Conservation (phyloP, 2,797 vertebrate genomes). For the Lacerta agilis region DNA sequence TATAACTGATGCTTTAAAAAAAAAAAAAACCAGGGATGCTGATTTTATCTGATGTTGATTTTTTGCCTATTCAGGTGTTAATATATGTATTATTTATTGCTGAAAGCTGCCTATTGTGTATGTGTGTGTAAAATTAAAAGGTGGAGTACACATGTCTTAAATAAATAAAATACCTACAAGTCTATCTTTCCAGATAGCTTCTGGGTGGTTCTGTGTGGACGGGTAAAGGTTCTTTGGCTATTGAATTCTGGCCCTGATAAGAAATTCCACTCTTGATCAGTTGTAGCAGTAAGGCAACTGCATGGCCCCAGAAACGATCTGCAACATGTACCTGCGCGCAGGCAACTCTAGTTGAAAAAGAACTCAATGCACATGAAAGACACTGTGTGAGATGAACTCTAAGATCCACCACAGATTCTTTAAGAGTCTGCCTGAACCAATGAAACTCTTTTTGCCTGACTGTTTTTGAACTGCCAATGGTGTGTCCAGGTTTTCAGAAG, state of each 20-base stretch:
- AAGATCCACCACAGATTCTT: neutral
- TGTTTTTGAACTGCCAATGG: constrained; percentile 15
- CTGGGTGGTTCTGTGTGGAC: neutral
- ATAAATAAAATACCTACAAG: neutral
- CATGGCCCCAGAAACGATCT: neutral
- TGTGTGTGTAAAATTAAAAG: neutral
- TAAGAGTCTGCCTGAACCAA: neutral
- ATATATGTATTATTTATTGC: neutral
- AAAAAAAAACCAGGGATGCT: no score
- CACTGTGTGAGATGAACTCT: neutral
- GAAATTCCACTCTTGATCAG: neutral
- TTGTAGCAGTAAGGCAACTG: neutral
- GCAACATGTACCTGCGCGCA: neutral
- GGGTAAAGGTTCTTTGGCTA: neutral
- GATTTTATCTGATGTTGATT: neutral
- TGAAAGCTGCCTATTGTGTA: neutral
- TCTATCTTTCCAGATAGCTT: neutral
- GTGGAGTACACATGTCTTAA: neutral
- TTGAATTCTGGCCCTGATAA: neutral
- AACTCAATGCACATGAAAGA: neutral
- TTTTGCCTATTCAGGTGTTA: no score
- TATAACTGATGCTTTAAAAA: no score
- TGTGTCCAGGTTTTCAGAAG: constrained; percentile 10
- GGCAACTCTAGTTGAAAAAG: neutral
- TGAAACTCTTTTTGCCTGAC: constrained; percentile 25